Evolutionary conservation across 2,888 invertebrate species (phyloP), one percentile per base, ranked within the genome.

Genomic region (Desoria tigrina): DNA sequence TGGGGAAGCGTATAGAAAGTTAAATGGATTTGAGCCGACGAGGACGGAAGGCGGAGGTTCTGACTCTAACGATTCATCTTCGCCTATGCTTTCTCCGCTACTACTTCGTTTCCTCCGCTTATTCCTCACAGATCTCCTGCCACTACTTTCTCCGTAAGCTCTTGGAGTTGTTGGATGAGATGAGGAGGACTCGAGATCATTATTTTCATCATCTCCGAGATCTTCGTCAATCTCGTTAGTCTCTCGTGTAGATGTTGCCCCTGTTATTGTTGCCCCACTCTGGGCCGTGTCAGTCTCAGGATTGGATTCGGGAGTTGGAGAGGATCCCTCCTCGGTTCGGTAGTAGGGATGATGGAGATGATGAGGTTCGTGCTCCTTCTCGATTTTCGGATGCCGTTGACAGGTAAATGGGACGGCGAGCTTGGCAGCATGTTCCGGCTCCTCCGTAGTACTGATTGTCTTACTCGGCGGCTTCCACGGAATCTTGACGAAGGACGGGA

Each of bases 1-100:
- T 53, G 63, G 56, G 7, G 61, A 37, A 18, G 37, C 53, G 42
- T 61, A 45, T 23, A 39, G 51, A 50, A 56, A 55, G 61, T 23
- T 64, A 61, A 51, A 60, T 51, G 62, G 58, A 60, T 63, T 37
- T 49, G 61, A 49, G 50, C 7, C 9, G 55, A 27, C n/a, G 55
- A 27, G 2, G 26, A 28, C 2, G 9, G 39, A 39, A 55, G 24
- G 55, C 50, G 55, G 49, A 6, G 16, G 37, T 42, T 42, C 21
- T 26, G 61, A 58, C 24, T 42, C 53, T 9, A n/a, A 62, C 24
- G 62, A 57, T 24, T 27, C 58, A 18, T 66, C 32, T 21, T 23
- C 6, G 7, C 32, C n/a, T 26, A 26, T 18, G 26, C 28, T 49
- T 49, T 58, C 45, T 57, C 37, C 42, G 53, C 57, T 42, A 57